A percentile compares a stretch with the other conserved stretches of the same genome.
These are phyloP conservation scores for Operophtera brumata DNA, from an alignment of 2,888 invertebrate species.

Conservation along the genomic window DNA sequence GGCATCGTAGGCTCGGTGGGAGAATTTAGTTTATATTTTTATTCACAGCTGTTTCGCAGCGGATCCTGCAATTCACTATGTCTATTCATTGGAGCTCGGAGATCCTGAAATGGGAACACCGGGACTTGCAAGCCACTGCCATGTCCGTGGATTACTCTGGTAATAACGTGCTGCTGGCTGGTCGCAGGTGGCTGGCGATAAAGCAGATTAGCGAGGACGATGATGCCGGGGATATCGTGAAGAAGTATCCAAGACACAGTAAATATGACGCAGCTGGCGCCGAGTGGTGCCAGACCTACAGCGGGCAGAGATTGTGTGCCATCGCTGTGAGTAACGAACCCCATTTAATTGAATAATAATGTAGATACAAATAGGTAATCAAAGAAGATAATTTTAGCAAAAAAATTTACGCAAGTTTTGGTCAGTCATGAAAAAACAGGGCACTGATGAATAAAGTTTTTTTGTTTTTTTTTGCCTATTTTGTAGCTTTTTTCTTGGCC, in stretches of 20 bases:
- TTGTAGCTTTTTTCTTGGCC: no score
- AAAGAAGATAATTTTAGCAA: no score
- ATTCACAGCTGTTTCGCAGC: no score
- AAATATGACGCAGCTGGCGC: slow-evolving; percentile 96
- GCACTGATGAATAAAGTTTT: no score
- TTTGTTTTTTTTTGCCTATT: no score
- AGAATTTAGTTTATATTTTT: no score
- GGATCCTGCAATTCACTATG: slow-evolving; percentile 41
- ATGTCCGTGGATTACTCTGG: slow-evolving; percentile 96
- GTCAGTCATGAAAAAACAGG: no score
- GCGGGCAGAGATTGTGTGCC: slow-evolving; percentile 90
- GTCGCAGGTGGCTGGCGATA: slow-evolving; percentile 89
- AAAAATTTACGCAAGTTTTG: no score
- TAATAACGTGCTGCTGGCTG: slow-evolving; percentile 91
- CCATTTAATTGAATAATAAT: no score
- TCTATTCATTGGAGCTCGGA: slow-evolving; percentile 78
- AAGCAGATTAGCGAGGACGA: slow-evolving; percentile 86
- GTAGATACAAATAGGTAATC: no score
- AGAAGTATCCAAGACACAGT: slow-evolving; percentile 91
- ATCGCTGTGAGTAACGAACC: slow-evolving; percentile 84
- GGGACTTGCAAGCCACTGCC: slow-evolving; percentile 93
- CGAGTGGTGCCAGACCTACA: slow-evolving; percentile 93
- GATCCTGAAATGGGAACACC: slow-evolving; percentile 85
- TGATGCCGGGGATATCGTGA: slow-evolving; percentile 83
- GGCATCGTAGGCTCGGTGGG: no score